phyloP scores from a whole-genome alignment of 2,113 vertebrate genomes.

The Hippocampus abdominalis region DNA sequence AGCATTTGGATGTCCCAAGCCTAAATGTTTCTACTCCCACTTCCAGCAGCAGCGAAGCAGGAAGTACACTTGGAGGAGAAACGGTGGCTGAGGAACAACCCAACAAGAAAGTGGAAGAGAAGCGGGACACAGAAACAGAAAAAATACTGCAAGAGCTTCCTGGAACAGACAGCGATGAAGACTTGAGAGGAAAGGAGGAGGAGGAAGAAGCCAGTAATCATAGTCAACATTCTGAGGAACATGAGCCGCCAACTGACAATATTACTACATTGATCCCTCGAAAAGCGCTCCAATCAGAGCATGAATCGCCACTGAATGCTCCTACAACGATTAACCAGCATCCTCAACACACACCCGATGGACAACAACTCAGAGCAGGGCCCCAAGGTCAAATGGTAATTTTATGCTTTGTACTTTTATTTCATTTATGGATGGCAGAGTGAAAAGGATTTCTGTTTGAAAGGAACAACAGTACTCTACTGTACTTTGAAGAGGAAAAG shows the following conservation, averaged over 20 bases:
- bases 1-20: background rate
- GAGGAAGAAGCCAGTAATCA: conserved; percentile 1
- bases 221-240: background rate
- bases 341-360: background rate
- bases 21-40: conserved; percentile 6
- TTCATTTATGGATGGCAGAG: conserved; percentile 2
- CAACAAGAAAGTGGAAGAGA: background rate
- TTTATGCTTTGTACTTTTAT: background rate
- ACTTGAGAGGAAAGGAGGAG: background rate
- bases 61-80: background rate
- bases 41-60: conserved; percentile 7
- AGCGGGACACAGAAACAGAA: background rate
- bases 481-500: background rate
- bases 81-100: background rate
- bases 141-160: background rate
- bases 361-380: conserved; percentile 10
- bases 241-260: conserved; percentile 12
- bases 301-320: conserved; percentile 14
- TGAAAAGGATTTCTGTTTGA: background rate
- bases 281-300: conserved; percentile 20
- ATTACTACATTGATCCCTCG: background rate
- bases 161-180: background rate
- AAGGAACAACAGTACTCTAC: background rate
- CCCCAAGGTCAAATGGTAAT: conserved; percentile 51
- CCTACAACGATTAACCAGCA: conserved; percentile 12